Evolutionary conservation across 1,140 invertebrate species (phyloP).

Genomic region (Atta cephalotes): DNA sequence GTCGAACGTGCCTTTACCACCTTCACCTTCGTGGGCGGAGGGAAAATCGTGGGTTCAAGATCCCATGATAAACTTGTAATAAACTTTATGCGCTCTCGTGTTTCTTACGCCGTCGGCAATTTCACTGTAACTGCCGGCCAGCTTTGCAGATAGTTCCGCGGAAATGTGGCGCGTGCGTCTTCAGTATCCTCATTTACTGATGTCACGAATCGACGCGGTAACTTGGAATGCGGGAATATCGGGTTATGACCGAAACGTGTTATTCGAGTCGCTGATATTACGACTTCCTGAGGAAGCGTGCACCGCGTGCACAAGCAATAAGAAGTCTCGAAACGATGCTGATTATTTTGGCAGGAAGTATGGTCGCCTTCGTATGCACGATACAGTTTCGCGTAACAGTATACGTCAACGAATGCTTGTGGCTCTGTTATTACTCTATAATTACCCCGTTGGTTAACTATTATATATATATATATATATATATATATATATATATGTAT

Average conservation of each 20-base stretch:
- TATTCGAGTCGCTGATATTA: constrained; percentile 12
- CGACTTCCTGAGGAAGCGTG: constrained; percentile 21
- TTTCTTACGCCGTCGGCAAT: constrained; percentile 47
- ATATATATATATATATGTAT: too few species aligned
- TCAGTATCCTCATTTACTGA: constrained; percentile 24
- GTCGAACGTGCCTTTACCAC: constrained; percentile 49
- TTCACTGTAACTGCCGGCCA: constrained; percentile 18
- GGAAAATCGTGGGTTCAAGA: constrained; percentile 53
- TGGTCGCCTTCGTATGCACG: neutral
- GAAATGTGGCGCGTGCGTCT: constrained; percentile 4
- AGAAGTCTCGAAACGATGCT: constrained; percentile 32
- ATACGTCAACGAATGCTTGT: neutral
- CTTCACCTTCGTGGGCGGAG: constrained; percentile 53
- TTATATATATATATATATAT: constrained; percentile 1
- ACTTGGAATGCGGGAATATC: constrained; percentile 11
- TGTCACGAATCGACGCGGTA: constrained; percentile 36
- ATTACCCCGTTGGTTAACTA: constrained; percentile 25
- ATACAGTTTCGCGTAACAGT: constrained; percentile 22
- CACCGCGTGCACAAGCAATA: neutral
- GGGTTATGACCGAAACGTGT: constrained; percentile 37
- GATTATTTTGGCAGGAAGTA: constrained; percentile 48
- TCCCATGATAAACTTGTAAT: constrained; percentile 63
- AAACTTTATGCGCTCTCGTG: constrained; percentile 59
- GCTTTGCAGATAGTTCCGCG: constrained; percentile 21
- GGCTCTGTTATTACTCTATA: constrained; percentile 33